A percentile compares a stretch with the other conserved stretches of the same genome.
phyloP scores from a whole-genome alignment of 2,113 vertebrate genomes.

The Osmerus eperlanus region DNA sequence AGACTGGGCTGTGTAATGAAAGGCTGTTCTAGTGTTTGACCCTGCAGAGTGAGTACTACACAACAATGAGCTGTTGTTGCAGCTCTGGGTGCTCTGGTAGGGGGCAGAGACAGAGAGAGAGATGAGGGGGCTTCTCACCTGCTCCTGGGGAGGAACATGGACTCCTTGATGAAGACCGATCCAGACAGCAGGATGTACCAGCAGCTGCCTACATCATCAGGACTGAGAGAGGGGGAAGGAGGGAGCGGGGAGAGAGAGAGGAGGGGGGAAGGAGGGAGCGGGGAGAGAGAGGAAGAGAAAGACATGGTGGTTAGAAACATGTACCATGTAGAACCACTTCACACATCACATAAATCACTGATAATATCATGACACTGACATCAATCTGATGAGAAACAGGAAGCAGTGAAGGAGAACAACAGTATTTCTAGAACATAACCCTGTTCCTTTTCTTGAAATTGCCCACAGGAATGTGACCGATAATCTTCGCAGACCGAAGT shows the following conservation, averaged over 20 bases:
- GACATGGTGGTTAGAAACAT: background rate
- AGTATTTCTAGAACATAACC: background rate
- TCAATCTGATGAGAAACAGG: background rate
- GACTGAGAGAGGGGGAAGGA: slow-evolving; percentile 58
- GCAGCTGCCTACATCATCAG: slow-evolving; percentile 95
- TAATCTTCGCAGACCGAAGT: no score
- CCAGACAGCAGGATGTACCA: slow-evolving; percentile 99
- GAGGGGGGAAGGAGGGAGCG: background rate
- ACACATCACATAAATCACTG: no score
- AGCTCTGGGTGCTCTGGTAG: slow-evolving; percentile 35
- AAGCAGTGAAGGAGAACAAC: slow-evolving; percentile 4
- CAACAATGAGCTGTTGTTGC: no score
- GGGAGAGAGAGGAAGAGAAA: background rate
- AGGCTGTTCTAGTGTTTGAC: no score
- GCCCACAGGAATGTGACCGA: slow-evolving; percentile 13
- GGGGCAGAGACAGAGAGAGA: slow-evolving; percentile 11
- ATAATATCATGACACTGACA: no score
- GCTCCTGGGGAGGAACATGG: slow-evolving; percentile 98
- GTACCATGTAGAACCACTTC: no score
- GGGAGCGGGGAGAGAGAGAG: slow-evolving; percentile 11
- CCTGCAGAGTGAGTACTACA: no score
- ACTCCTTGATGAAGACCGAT: slow-evolving; percentile 99
- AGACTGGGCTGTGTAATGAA: background rate
- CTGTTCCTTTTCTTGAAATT: background rate
- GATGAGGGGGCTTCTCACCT: slow-evolving; percentile 77